Evolutionary conservation across 1,140 invertebrate genomes (phyloP).

Genomic region (Drosophila aff.): DNA sequence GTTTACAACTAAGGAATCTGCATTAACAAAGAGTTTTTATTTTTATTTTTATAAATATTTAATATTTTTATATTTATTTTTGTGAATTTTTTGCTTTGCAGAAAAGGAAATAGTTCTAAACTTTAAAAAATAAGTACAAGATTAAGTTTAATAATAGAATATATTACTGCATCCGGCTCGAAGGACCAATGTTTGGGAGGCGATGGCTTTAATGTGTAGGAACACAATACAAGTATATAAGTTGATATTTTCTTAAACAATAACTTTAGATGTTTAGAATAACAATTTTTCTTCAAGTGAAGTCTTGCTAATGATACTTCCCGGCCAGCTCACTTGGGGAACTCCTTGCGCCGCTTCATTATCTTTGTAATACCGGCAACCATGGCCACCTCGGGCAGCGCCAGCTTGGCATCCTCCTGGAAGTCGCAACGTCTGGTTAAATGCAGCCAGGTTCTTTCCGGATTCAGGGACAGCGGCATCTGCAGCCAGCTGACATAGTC

Average conservation of each 20-base stretch:
- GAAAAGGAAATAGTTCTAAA: not conserved
- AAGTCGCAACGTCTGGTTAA: conserved; percentile 86
- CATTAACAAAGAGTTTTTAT: not conserved
- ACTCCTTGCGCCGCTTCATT: conserved; percentile 79
- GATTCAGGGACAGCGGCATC: conserved; percentile 86
- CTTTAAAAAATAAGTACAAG: not conserved
- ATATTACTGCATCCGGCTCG: not conserved
- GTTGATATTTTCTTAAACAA: not conserved
- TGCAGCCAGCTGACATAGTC: conserved; percentile 86
- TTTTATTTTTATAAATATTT: not conserved
- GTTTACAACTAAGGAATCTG: not conserved
- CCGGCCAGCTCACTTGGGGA: conserved; percentile 53
- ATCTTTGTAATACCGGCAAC: conserved; percentile 82
- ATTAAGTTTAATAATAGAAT: not conserved
- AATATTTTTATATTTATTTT: no score
- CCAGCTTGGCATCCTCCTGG: conserved; percentile 82
- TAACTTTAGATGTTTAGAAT: not conserved
- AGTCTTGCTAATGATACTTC: conserved; percentile 42
- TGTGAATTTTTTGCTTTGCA: not conserved
- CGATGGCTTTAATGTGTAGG: not conserved
- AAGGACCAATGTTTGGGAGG: not conserved
- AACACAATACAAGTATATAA: not conserved
- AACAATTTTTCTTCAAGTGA: conserved; percentile 6
- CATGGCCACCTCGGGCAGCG: conserved; percentile 84
- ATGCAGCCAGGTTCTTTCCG: conserved; percentile 86